Evolutionary conservation across 2,888 invertebrate genomes (phyloP).

Genomic region (Caenorhabditis sp.): DNA sequence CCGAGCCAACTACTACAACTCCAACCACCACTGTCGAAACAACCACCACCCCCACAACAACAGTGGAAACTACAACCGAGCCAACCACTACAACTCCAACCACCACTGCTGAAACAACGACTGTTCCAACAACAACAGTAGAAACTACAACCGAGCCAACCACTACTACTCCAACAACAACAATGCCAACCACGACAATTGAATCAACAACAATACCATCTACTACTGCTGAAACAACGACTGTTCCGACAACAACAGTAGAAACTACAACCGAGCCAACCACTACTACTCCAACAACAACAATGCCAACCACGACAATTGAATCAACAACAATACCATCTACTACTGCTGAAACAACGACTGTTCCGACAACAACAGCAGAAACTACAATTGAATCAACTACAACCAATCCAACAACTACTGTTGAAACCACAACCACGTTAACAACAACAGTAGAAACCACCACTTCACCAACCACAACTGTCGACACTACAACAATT

Average conservation of each 20-base stretch:
- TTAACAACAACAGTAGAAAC: slow-evolving; percentile 8
- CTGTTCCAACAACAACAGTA: slow-evolving; percentile 11
- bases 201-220: slow-evolving; percentile 9
- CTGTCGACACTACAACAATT: slow-evolving; percentile 4
- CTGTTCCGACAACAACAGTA: slow-evolving; percentile 10
- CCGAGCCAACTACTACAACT: slow-evolving; percentile 10
- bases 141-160: slow-evolving; percentile 5
- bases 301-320: background rate
- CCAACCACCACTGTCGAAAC: background rate
- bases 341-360: background rate
- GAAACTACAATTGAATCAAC: background rate
- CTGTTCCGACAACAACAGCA: slow-evolving; percentile 1
- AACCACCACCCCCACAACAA: slow-evolving; percentile 9
- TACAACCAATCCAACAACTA: slow-evolving; percentile 7
- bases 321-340: slow-evolving; percentile 5
- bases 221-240: slow-evolving; percentile 19
- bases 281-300: slow-evolving; percentile 1
- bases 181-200: background rate
- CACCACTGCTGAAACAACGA: slow-evolving; percentile 9
- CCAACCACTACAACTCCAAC: slow-evolving; percentile 5
- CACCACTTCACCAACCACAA: slow-evolving; percentile 9
- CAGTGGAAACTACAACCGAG: background rate
- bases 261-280: background rate
- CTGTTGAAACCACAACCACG: slow-evolving; percentile 10
- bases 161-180: slow-evolving; percentile 8